Percentiles rank a stretch among this genome's conserved stretches.
phyloP scores from a whole-genome alignment of 2,113 vertebrate species.

The Crotalus viridis region DNA sequence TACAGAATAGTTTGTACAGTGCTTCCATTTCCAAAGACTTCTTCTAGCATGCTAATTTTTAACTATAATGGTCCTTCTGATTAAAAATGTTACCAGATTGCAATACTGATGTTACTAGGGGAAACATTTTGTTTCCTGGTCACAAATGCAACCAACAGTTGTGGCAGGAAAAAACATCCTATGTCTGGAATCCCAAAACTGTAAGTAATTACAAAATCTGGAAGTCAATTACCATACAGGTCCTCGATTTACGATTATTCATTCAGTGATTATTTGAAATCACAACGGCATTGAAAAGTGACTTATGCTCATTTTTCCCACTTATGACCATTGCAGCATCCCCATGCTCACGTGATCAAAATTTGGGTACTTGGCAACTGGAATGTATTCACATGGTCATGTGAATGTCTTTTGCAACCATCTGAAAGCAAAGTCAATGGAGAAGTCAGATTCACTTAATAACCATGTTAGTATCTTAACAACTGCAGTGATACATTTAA shows the following conservation, averaged over 20 bases:
- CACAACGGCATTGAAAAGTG: background rate
- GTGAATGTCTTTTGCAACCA: background rate
- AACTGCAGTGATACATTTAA: too few relatives aligned
- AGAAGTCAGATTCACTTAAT: background rate
- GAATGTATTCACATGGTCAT: background rate
- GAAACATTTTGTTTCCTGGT: slow-evolving; percentile 27
- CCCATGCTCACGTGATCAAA: background rate
- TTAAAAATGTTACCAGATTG: slow-evolving; percentile 43
- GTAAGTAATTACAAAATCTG: slow-evolving; percentile 18
- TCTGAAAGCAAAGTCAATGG: too few relatives aligned
- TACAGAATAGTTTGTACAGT: background rate
- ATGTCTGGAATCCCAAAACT: slow-evolving; percentile 19
- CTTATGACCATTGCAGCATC: background rate
- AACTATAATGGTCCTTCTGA: background rate
- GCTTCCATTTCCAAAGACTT: background rate
- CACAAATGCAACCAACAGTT: slow-evolving; percentile 29
- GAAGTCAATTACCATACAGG: slow-evolving; percentile 40
- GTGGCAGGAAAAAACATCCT: background rate
- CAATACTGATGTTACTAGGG: slow-evolving; percentile 37
- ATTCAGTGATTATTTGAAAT: background rate
- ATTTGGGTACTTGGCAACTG: background rate
- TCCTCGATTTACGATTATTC: background rate
- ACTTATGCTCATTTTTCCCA: background rate
- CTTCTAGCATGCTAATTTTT: background rate
- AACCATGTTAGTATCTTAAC: background rate